Evolutionary conservation across 1,140 invertebrate genomes (phyloP), one percentile per base, ranked within the genome.

Genomic region (Drosophila littoralis): DNA sequence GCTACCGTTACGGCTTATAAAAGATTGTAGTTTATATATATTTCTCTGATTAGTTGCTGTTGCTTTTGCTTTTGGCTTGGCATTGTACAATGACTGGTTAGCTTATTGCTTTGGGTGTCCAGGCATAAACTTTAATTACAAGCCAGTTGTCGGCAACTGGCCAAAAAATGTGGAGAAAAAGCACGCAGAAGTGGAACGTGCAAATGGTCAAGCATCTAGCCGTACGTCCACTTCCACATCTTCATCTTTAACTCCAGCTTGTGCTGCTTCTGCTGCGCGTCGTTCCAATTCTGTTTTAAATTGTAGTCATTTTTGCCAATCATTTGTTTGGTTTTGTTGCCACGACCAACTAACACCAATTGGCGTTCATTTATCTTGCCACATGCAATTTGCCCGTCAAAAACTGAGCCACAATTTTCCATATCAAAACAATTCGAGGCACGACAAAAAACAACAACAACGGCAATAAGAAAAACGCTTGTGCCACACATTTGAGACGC

Each of bases 371-470:
- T 86, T 86, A 86, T 86, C 82, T 86, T 70, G 82, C 79, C 43
- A 80, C 82, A 86, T 82, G 83, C 82, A 86, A 86, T 86, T 86
- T 86, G 75, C 58, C 73, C 78, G 82, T 86, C 82, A 76, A 86
- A 86, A 82, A 51, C n/a, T 40, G 38, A 33, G 32, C 42, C 48
- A 54, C 61, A 64, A 13, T 55, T 55, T 55, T 55, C 52, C 52
- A 55, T 55, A 55, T 55, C 50, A 52, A 52, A 52, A 52, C 50
- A 52, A 52, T 52, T 52, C 50, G 33, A 52, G 50, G 2, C 50
- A 52, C 50, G 52, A 28, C 51, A 54, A 63, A 55, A 36, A 36
- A 22, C 6, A 12, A 17, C 13, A 54, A 17, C 10, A 50, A 43
- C 10, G 45, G 13, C 2, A 43, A 54, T 33, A 51, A 42, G 0